phyloP scores from a whole-genome alignment of 2,113 vertebrate genomes.

The Clinocottus analis region DNA sequence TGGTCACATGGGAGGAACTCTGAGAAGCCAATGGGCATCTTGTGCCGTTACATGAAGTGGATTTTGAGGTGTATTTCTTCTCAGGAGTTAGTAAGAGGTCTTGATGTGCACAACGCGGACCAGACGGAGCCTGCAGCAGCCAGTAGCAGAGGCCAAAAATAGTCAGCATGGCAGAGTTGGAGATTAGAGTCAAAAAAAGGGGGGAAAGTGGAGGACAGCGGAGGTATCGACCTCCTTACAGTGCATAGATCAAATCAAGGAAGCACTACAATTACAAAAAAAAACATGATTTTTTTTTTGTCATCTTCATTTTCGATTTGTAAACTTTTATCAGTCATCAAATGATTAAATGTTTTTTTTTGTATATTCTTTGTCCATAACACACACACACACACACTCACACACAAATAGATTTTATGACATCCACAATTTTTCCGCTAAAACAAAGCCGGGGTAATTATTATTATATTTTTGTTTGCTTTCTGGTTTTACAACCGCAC shows the following conservation, averaged over 20 bases:
- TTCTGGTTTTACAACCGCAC: slow-evolving; percentile 59
- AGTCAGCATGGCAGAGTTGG: slow-evolving; percentile 55
- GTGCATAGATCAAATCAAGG: slow-evolving; percentile 99
- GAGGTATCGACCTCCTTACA: slow-evolving; percentile 88
- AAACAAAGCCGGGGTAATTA: slow-evolving; percentile 74
- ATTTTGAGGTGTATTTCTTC: background rate
- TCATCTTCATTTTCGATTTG: slow-evolving; percentile 82
- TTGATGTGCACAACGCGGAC: background rate
- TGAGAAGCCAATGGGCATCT: background rate
- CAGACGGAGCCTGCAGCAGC: slow-evolving; percentile 60
- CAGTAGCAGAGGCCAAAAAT: slow-evolving; percentile 65
- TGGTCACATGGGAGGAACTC: background rate
- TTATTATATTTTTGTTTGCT: slow-evolving; percentile 41
- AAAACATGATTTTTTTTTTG: slow-evolving; percentile 73
- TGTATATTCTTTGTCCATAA: slow-evolving; percentile 75
- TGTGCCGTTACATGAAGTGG: background rate
- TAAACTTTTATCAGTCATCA: slow-evolving; percentile 84
- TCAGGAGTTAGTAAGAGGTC: background rate
- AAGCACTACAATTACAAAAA: slow-evolving; percentile 92
- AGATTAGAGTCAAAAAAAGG: slow-evolving; percentile 25
- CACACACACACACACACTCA: slow-evolving; percentile 28
- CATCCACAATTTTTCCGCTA: slow-evolving; percentile 81
- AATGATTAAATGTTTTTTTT: slow-evolving; percentile 72
- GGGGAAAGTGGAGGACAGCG: slow-evolving; percentile 62
- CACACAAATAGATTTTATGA: slow-evolving; percentile 63